Evolutionary conservation across 2,797 vertebrate species (phyloP), one percentile per base, ranked within the genome.

Genomic region (Remorina albescens): DNA sequence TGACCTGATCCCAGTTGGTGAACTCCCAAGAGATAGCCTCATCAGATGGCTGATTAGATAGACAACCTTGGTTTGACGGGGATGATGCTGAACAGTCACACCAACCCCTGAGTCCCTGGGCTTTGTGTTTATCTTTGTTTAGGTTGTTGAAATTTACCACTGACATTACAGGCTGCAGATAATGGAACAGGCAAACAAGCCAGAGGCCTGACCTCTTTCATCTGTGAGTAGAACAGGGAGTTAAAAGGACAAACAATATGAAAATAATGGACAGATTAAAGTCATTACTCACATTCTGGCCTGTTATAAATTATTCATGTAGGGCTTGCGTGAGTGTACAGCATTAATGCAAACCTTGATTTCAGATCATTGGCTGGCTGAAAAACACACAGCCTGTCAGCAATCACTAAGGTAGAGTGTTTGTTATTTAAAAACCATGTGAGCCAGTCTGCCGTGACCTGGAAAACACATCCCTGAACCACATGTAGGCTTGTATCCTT

Each of bases 11-110:
- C 62, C 49, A 21, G 80, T 73, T 53, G 71, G 59, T 65, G 16
- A 62, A 62, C 82, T 85, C 86, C 83, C 81, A 54, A 63, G 87
- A 80, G 86, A 89, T 82, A 81, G 76, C 84, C 89, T 88, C 83
- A 89, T 93, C 90, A 86, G 91, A 94, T 94, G 80, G 85, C 78
- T 89, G 92, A 93, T 93, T 89, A 94, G 91, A 92, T 92, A 86
- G 89, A 93, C 88, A 86, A 86, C 76, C 79, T 59, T 85, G 81
- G 84, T 91, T 92, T 91, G 86, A 91, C 86, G 62, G 83, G 84
- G 82, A 88, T 92, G 91, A 94, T 89, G 87, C 85, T 93, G 75
- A 93, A 82, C 94, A 95, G 90, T 84, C 58, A 0, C 78, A 75
- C 75, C 74, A 83, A 85, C 90, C 90, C 83, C 89, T 84, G 87